Percentiles rank a stretch among this genome's conserved stretches.
phyloP scores from a whole-genome alignment of 2,888 invertebrate genomes.

The Leptogaster cylindrica region DNA sequence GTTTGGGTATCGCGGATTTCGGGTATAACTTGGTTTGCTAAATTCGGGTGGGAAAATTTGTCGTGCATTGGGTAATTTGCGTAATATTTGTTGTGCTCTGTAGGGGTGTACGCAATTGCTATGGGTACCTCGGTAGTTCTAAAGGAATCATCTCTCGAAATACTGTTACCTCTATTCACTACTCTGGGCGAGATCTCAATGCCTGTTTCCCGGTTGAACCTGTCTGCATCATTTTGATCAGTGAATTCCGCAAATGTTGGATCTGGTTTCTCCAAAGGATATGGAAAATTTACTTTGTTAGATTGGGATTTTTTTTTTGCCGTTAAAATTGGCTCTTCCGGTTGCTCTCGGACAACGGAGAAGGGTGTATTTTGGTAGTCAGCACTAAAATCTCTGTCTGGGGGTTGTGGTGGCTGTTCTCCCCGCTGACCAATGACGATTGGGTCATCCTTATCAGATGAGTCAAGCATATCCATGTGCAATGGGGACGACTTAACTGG shows the following conservation, averaged over 20 bases:
- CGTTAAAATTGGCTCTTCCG: conserved; percentile 62
- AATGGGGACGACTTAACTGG: conserved; percentile 65
- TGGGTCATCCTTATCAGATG: conserved; percentile 58
- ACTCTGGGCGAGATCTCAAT: conserved; percentile 62
- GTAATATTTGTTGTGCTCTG: conserved; percentile 58
- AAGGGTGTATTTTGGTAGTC: conserved; percentile 62
- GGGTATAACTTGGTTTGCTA: conserved; percentile 63
- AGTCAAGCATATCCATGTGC: conserved; percentile 61
- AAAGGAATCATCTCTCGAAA: conserved; percentile 44
- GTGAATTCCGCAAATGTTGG: conserved; percentile 57
- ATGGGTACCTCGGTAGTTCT: conserved; percentile 67
- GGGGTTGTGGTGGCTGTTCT: conserved; percentile 63
- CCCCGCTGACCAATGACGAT: conserved; percentile 66
- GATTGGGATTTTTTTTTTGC: conserved; percentile 58
- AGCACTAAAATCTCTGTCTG: conserved; percentile 52
- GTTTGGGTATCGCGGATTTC: conserved; percentile 62
- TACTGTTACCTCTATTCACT: conserved; percentile 56
- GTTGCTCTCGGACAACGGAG: conserved; percentile 60
- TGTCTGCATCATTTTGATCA: conserved; percentile 56
- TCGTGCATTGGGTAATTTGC: conserved; percentile 48
- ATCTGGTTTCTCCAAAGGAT: conserved; percentile 69
- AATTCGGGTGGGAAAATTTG: conserved; percentile 62
- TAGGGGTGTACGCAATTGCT: conserved; percentile 71
- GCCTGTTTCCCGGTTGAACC: conserved; percentile 57
- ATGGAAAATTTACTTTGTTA: conserved; percentile 69